Conservation (phyloP, 2,888 invertebrate genomes). For the Sinopyrophorus schimmeli region DNA sequence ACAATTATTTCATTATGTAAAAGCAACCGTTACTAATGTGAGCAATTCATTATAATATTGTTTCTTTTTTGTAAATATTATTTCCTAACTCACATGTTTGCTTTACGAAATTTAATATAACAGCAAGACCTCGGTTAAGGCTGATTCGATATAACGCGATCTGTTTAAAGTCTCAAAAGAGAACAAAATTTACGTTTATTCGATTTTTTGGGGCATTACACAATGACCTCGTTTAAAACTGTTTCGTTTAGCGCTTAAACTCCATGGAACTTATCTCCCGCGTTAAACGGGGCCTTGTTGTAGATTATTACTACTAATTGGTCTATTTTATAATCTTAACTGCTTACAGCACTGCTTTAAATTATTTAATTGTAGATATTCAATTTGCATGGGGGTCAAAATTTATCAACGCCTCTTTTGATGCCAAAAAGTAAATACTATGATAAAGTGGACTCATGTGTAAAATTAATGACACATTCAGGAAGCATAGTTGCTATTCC, state of each 20-base stretch:
- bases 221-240: too few relatives aligned
- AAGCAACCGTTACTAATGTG: slow-evolving; percentile 50
- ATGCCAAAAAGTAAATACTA: slow-evolving; percentile 72
- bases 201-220: too few relatives aligned
- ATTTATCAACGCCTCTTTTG: slow-evolving; percentile 77
- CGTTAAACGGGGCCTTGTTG: too few relatives aligned
- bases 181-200: too few relatives aligned
- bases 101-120: neutral
- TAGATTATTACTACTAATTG: slow-evolving; percentile 1
- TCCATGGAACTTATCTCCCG: too few relatives aligned
- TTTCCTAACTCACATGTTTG: neutral
- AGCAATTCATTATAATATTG: slow-evolving; percentile 11
- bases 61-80: neutral
- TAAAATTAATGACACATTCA: slow-evolving; percentile 83
- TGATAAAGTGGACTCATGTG: slow-evolving; percentile 65
- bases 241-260: too few relatives aligned
- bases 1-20: slow-evolving; percentile 54
- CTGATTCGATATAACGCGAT: too few relatives aligned
- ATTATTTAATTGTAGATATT: slow-evolving; percentile 60
- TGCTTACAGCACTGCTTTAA: too few relatives aligned
- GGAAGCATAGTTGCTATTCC: slow-evolving; percentile 86
- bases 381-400: slow-evolving; percentile 77
- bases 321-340: too few relatives aligned
- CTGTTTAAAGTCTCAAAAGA: too few relatives aligned
- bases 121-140: neutral